phyloP scores from a whole-genome alignment of 2,888 invertebrate species.

The Oxytorus armatus region DNA sequence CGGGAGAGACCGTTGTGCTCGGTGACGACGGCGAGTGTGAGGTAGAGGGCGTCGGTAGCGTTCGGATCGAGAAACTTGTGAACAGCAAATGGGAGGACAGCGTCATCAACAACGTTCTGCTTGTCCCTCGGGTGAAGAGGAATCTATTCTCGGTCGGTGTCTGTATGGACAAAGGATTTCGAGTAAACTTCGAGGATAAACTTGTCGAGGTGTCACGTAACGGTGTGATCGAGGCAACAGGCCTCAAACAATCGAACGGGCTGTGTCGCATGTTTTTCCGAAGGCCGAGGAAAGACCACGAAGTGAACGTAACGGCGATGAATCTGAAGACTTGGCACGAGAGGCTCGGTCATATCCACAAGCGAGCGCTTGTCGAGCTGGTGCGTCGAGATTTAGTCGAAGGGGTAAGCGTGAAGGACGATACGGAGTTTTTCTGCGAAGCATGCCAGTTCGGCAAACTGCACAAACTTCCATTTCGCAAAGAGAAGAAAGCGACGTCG shows the following conservation, averaged over 20 bases:
- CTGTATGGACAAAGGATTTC: slow-evolving; percentile 70
- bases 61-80: slow-evolving; percentile 69
- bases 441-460: slow-evolving; percentile 53
- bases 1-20: slow-evolving; percentile 60
- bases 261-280: slow-evolving; percentile 70
- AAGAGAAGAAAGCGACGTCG: background rate
- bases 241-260: slow-evolving; percentile 68
- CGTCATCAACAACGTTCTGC: slow-evolving; percentile 71
- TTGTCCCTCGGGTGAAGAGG: slow-evolving; percentile 76
- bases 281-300: slow-evolving; percentile 63
- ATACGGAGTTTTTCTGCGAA: slow-evolving; percentile 68
- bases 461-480: slow-evolving; percentile 51
- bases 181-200: slow-evolving; percentile 69
- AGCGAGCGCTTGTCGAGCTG: slow-evolving; percentile 67
- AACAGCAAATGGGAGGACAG: slow-evolving; percentile 71
- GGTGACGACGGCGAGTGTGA: slow-evolving; percentile 69
- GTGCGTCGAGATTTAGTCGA: slow-evolving; percentile 57
- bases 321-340: slow-evolving; percentile 73
- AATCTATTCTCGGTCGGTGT: slow-evolving; percentile 80
- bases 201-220: slow-evolving; percentile 66
- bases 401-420: slow-evolving; percentile 65
- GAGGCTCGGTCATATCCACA: slow-evolving; percentile 72
- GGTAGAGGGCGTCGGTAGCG: slow-evolving; percentile 71
- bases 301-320: slow-evolving; percentile 58
- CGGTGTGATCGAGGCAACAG: slow-evolving; percentile 60